These are phyloP conservation scores for Acanthosepion pharaonis DNA, from an alignment of 2,888 invertebrate species.

Conservation along the genomic window DNA sequence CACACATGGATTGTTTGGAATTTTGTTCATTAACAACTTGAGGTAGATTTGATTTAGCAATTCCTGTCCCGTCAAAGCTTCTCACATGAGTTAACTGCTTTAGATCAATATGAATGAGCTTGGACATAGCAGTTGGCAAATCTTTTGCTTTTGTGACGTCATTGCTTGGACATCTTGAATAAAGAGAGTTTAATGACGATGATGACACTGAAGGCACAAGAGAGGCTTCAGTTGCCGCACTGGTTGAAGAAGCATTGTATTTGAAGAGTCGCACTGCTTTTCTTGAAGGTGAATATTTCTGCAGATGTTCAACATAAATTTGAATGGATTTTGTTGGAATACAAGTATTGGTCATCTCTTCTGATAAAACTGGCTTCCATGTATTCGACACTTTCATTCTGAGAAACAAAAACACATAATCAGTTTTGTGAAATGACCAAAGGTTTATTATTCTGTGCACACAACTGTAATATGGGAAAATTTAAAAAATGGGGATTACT, in stretches of 20 bases:
- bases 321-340: conserved; percentile 13
- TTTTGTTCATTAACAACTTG: not conserved
- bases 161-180: not conserved
- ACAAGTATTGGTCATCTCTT: not conserved
- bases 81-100: not conserved
- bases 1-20: not conserved
- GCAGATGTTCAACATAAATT: not conserved
- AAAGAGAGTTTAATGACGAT: not conserved
- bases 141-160: not conserved
- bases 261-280: not conserved
- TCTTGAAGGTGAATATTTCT: not conserved
- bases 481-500: too few relatives aligned
- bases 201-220: not conserved
- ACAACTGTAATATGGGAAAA: too few relatives aligned
- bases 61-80: not conserved
- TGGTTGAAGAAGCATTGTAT: not conserved
- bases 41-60: not conserved
- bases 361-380: conserved; percentile 4
- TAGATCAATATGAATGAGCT: not conserved
- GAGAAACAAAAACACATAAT: not conserved
- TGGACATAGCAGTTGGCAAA: not conserved
- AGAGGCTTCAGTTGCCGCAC: not conserved
- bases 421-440: not conserved
- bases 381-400: conserved; percentile 18
- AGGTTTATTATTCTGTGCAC: too few relatives aligned